Evolutionary conservation across 2,113 vertebrate species (phyloP).

Genomic region (Brevimyrus niger): DNA sequence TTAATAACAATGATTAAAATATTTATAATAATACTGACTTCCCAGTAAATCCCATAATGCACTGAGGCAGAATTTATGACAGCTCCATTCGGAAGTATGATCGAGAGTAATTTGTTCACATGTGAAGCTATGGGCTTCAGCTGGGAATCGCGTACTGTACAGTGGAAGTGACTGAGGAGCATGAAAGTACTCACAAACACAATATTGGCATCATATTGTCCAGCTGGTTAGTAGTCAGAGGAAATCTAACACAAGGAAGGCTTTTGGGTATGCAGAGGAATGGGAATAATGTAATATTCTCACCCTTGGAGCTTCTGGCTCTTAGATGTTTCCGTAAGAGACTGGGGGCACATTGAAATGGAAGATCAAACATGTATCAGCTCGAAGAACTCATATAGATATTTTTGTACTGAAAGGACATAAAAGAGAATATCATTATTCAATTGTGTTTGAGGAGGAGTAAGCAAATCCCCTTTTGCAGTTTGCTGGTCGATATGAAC

Average conservation of each 20-base stretch:
- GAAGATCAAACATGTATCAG: not conserved
- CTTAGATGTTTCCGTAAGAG: not conserved
- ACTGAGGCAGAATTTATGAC: not conserved
- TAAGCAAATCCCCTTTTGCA: not conserved
- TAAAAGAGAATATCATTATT: not conserved
- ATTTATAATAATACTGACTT: not conserved
- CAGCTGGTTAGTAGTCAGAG: not conserved
- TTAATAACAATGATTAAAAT: not conserved
- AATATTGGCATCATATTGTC: not conserved
- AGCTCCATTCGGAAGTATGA: not conserved
- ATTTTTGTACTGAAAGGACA: not conserved
- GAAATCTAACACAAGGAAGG: not conserved
- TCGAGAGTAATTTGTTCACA: not conserved
- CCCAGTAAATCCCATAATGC: not conserved
- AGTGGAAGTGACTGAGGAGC: slow-evolving; percentile 29
- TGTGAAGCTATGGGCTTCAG: not conserved
- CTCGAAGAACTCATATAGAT: not conserved
- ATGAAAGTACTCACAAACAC: slow-evolving; percentile 15
- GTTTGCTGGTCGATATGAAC: not conserved
- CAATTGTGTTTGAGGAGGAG: not conserved
- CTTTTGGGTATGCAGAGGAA: not conserved
- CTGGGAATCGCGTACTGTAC: slow-evolving; percentile 36
- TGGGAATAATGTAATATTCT: slow-evolving; percentile 14
- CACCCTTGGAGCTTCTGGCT: slow-evolving; percentile 18
- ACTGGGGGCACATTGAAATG: not conserved